Percentiles rank a stretch among this genome's conserved stretches.
phyloP scores from a whole-genome alignment of 2,113 vertebrate species.

The Rhinoderma darwinii region DNA sequence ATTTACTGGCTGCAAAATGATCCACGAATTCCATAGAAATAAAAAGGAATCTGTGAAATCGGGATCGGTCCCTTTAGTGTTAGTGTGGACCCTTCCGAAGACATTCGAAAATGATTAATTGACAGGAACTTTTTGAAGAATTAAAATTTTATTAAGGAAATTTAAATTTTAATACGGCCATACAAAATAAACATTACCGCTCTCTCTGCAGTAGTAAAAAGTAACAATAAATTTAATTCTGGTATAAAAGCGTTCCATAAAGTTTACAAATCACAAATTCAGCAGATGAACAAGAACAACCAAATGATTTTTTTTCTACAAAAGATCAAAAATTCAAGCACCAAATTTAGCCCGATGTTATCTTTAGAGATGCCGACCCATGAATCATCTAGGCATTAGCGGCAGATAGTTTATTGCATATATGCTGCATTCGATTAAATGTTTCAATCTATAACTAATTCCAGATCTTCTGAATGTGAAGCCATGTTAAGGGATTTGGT shows the following conservation, averaged over 20 bases:
- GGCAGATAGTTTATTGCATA: conserved; percentile 51
- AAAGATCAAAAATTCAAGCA: not conserved
- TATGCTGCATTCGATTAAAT: conserved; percentile 32
- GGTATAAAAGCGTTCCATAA: not conserved
- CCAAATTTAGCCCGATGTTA: conserved; percentile 25
- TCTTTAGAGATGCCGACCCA: conserved; percentile 31
- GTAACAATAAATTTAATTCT: not conserved
- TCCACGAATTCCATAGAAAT: too few relatives aligned
- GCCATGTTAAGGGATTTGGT: conserved; percentile 33
- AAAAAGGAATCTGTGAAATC: too few relatives aligned
- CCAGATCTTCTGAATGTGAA: conserved; percentile 48
- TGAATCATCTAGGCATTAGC: conserved; percentile 49
- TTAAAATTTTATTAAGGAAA: not conserved
- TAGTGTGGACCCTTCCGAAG: not conserved
- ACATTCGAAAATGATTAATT: not conserved
- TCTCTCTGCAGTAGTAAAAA: not conserved
- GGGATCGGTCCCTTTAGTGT: not conserved
- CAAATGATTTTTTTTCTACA: not conserved
- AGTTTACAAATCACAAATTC: not conserved
- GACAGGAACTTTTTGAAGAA: not conserved
- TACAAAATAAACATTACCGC: not conserved
- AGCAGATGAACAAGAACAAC: not conserved
- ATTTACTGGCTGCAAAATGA: not conserved
- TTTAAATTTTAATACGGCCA: not conserved
- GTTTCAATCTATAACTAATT: conserved; percentile 49